Evolutionary conservation across 2,113 vertebrate species (phyloP), one percentile per base, ranked within the genome.

Genomic region (Sinocyclocheilus anshuiensis): DNA sequence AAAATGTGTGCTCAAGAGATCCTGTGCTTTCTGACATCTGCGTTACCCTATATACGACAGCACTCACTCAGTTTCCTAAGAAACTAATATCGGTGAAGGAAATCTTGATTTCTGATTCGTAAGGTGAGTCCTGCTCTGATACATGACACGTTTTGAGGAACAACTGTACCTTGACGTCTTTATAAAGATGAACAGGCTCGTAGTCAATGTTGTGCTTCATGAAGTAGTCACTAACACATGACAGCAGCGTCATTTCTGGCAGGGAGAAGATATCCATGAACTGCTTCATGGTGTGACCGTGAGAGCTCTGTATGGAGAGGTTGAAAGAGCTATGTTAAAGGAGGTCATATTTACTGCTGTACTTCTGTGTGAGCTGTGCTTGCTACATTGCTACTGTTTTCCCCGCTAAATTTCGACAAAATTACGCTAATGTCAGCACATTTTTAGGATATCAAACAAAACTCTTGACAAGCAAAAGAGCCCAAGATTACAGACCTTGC

Each of bases 231-330:
- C 97, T 99, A 91, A 99, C 98, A 11, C 97, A 99, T 6, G 94
- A 99, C 61, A 99, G 94, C 29, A 99, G 96, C 0, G 95, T 97
- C 97, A 99, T 99, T 94, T 99, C 98, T 0, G 98, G 98, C 89
- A 99, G 93, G 12, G 98, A 99, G 94, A 99, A 99, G 83, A 99
- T 99, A 91, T 99, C 98, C 98, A 99, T 99, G 94, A 97, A 99
- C 92, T 99, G 98, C 80, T 99, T 99, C 97, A 99, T 98, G 65
- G 96, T 96, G 89, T 96, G 96, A 61, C 97, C 97, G 0, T 99
- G 97, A 48, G 97, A 97, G 88, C 98, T 99, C 98, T 99, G 92
- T 39, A 79, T 45, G 65, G 77, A 53, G 86, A 81, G 48, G 48
- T 2, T 12, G 39, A 29, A 80, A 36, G n/a, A 67, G 61, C 24